Conservation (phyloP, 1,140 invertebrate genomes). For the Parapsyche elsis region DNA sequence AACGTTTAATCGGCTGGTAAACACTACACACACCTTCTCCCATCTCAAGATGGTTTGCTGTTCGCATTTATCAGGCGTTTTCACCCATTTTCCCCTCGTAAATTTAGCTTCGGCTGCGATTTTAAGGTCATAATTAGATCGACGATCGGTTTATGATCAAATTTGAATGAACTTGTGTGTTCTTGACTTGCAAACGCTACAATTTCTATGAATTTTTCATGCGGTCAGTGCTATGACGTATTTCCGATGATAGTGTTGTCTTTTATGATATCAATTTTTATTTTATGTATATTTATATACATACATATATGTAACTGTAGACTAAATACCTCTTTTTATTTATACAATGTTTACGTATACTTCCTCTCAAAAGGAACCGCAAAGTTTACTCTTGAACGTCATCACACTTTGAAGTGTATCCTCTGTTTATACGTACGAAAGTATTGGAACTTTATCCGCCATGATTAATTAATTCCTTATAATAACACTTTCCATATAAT, state of each 20-base stretch:
- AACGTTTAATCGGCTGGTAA: constrained; percentile 18
- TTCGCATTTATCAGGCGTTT: not conserved
- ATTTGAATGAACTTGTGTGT: too few relatives aligned
- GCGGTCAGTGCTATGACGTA: too few relatives aligned
- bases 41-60: not conserved
- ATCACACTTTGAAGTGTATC: not conserved
- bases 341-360: not conserved
- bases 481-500: too few relatives aligned
- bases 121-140: too few relatives aligned
- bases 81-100: constrained; percentile 19
- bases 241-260: too few relatives aligned
- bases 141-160: too few relatives aligned
- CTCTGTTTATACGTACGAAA: not conserved
- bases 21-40: not conserved
- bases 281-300: too few relatives aligned
- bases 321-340: too few relatives aligned
- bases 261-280: too few relatives aligned
- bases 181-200: too few relatives aligned
- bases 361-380: not conserved
- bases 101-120: not conserved
- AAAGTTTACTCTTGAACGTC: not conserved
- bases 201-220: too few relatives aligned
- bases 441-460: not conserved
- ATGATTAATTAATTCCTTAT: not conserved
- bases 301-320: too few relatives aligned